These are phyloP conservation scores for Drosophila cardini DNA, from an alignment of 1,140 invertebrate genomes.

Conservation along the genomic window DNA sequence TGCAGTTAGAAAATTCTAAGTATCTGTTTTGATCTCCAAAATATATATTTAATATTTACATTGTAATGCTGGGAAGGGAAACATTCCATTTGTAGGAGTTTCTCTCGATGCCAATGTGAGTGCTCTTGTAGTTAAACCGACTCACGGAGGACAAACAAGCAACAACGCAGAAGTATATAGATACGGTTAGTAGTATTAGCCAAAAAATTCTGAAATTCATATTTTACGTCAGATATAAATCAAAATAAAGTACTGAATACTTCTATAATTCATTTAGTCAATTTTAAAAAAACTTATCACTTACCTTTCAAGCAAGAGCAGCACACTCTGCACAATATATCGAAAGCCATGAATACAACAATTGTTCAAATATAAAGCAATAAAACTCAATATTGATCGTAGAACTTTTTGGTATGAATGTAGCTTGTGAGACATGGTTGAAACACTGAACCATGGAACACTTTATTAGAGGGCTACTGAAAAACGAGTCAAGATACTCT, in stretches of 20 bases:
- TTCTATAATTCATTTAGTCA: background rate
- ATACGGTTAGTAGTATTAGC: slow-evolving; percentile 57
- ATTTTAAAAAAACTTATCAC: background rate
- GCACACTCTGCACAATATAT: slow-evolving; percentile 49
- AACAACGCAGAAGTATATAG: slow-evolving; percentile 65
- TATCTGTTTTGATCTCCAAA: background rate
- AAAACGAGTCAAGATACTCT: too few relatives aligned
- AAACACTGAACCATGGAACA: background rate
- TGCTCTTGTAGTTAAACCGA: slow-evolving; percentile 81
- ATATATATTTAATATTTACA: slow-evolving; percentile 46
- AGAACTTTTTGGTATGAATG: slow-evolving; percentile 1
- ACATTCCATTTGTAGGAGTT: slow-evolving; percentile 90
- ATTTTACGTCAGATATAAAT: too few relatives aligned
- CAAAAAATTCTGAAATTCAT: slow-evolving; percentile 64
- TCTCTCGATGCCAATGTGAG: slow-evolving; percentile 89
- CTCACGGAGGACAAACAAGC: slow-evolving; percentile 69
- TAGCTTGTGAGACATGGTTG: background rate
- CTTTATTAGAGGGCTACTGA: too few relatives aligned
- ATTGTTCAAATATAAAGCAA: slow-evolving; percentile 65
- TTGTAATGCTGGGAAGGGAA: slow-evolving; percentile 87
- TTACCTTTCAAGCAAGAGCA: slow-evolving; percentile 69
- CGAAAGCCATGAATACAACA: slow-evolving; percentile 71
- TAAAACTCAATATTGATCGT: slow-evolving; percentile 29
- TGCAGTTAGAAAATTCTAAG: background rate
- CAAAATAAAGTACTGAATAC: too few relatives aligned